Conservation (phyloP, 2,888 invertebrate genomes). For the Alitta virens region DNA sequence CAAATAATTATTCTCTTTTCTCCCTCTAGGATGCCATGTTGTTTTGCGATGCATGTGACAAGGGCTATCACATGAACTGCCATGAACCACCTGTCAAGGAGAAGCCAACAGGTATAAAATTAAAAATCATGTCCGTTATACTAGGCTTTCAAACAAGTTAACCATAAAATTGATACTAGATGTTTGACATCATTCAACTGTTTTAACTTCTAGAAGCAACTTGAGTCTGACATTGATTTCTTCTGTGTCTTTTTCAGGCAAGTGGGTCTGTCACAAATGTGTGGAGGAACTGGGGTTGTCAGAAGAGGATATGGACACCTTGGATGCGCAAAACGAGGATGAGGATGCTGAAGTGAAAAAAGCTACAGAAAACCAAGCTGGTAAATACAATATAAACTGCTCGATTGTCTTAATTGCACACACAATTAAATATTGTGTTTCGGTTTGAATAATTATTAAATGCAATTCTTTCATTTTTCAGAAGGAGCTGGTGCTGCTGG, state of each 20-base stretch:
- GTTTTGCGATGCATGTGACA: conserved; percentile 80
- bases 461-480: background rate
- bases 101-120: conserved; percentile 54
- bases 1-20: no score
- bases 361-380: background rate
- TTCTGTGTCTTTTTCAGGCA: conserved; percentile 24
- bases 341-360: background rate
- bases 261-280: conserved; percentile 31
- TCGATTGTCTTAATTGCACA: background rate
- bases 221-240: background rate
- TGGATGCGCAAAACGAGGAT: conserved; percentile 1
- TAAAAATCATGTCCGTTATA: background rate
- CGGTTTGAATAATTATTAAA: background rate
- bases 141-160: background rate
- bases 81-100: conserved; percentile 65
- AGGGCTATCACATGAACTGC: conserved; percentile 80
- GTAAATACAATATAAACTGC: background rate
- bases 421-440: background rate
- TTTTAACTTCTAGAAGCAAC: background rate
- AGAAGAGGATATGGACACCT: conserved; percentile 3
- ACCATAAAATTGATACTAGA: background rate
- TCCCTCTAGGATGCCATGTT: conserved; percentile 74
- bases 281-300: conserved; percentile 17
- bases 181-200: background rate
- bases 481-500: conserved; percentile 31